Evolutionary conservation across 2,888 invertebrate species (phyloP), one percentile per base, ranked within the genome.

Genomic region (Epicampocera succincta): DNA sequence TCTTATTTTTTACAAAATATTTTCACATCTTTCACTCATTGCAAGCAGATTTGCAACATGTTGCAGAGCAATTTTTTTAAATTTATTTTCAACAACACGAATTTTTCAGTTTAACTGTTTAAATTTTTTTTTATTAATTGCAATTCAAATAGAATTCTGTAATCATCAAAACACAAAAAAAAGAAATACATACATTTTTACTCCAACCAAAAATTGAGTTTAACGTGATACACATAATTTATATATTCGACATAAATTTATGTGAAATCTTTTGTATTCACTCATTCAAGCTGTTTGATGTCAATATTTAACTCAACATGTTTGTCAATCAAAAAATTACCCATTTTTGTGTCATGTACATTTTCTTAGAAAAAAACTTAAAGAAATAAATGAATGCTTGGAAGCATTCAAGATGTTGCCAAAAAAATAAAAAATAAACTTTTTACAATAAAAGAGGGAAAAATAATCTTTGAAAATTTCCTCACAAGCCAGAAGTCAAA

Each of bases 281-380:
- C 25, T n/a, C n/a, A n/a, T 25, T 54, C 21, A 21, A 29, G 40
- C 15, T 21, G 25, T 52, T 66, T 38, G 54, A 48, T 60, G 44
- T 69, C 54, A 60, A 74, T 74, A 48, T 69, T 80, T 44, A 74
- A 80, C 29, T 60, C 72, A 56, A 29, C 42, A 44, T 52, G 46
- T 68, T 68, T 68, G 80, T 74, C 74, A 74, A 74, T 80, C 80
- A 74, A 54, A 54, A 76, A 15, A 38, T 42, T 15, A 44, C 50
- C 61, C 9, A 33, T 12, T 52, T 60, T 58, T 17, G 48, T 61
- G 19, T 58, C 17, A 48, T 61, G 19, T 61, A 52, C 1, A 61
- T 25, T 61, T 52, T 60, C 11, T 15, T 38, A 11, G 0, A 15
- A 48, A 33, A 46, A 38, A 12, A n/a, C n/a, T n/a, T n/a, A 40